Base-by-base conservation (phyloP, 2,888 invertebrate genomes). In the Melinaea menophilus region DNA sequence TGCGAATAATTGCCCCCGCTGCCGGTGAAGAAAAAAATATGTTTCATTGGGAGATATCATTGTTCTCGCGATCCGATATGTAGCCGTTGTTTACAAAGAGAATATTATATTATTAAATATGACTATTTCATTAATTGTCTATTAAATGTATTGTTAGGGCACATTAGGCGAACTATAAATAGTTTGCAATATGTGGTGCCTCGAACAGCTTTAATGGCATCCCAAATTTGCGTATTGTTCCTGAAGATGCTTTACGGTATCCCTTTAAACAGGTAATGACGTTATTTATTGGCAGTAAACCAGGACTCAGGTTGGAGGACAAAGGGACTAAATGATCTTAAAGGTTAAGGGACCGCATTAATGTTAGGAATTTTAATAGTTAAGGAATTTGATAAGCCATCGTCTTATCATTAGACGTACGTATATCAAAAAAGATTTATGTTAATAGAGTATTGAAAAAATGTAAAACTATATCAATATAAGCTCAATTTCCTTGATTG, bases 1-100 rank as follows among this genome's bases (percentile, higher is more conserved):
- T 85, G 84, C 82, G 82, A 85, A 84, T 90, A 90, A 90, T 90
- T 90, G 89, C 89, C 88, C 82, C 84, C 75, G 79, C 80, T 76
- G 76, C 73, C 79, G 75, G 74, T 75, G 68, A 68, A 69, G 73
- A 69, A 72, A 75, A 77, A 77, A 76, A 76, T 73, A 72, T 73
- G 72, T 71, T 71, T 69, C 72, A 69, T 75, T 76, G 70, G 76
- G 75, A 75, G 72, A 72, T 76, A 79, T 77, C 70, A 70, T 72
- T 73, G 73, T 74, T 73, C 64, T 56, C 55, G 35, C 63, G 59
- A 56, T 69, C 61, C 70, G 72, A 71, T 72, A 63, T 65, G 65
- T 62, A 65, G 9, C 51, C 31, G 12, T 59, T 47, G 41, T 41
- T 5, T 41, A 9, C 11, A 41, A 41, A 9, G 3, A 41, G 11